phyloP scores from a whole-genome alignment of 2,113 vertebrate species.

The Pteruthius melanotis region DNA sequence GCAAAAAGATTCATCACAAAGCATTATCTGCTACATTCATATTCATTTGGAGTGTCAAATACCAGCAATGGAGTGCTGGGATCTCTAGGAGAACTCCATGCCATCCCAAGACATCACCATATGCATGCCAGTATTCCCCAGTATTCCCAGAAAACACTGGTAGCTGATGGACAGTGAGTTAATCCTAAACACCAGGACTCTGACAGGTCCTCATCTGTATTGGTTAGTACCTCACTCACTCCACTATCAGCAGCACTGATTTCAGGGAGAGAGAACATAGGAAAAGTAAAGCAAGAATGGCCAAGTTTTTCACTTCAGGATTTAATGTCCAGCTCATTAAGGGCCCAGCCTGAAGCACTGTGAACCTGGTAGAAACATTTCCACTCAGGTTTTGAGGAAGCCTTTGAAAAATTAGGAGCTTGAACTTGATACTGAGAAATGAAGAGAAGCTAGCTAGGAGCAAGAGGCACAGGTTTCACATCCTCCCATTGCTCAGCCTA shows the following conservation, averaged over 20 bases:
- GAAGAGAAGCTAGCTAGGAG: neutral
- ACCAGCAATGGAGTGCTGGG: neutral
- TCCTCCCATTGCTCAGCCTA: neutral
- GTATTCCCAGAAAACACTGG: neutral
- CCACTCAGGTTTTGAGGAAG: neutral
- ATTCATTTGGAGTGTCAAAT: neutral
- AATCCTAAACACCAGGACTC: neutral
- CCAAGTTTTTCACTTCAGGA: neutral
- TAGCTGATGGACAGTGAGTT: neutral
- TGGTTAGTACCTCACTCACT: neutral
- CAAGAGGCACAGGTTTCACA: neutral
- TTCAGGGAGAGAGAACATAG: neutral
- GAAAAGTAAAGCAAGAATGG: neutral
- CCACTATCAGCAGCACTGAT: neutral
- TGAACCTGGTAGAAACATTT: neutral
- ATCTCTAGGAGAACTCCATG: neutral
- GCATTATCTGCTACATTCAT: neutral
- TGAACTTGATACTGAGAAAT: neutral
- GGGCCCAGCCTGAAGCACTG: neutral
- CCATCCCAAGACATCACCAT: neutral
- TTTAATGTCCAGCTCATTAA: neutral
- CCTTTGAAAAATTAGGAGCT: neutral
- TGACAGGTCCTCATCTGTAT: neutral
- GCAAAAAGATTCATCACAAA: neutral
- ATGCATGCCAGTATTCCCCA: neutral